Evolutionary conservation across 2,888 invertebrate species (phyloP).

Genomic region (Anodontia alba): DNA sequence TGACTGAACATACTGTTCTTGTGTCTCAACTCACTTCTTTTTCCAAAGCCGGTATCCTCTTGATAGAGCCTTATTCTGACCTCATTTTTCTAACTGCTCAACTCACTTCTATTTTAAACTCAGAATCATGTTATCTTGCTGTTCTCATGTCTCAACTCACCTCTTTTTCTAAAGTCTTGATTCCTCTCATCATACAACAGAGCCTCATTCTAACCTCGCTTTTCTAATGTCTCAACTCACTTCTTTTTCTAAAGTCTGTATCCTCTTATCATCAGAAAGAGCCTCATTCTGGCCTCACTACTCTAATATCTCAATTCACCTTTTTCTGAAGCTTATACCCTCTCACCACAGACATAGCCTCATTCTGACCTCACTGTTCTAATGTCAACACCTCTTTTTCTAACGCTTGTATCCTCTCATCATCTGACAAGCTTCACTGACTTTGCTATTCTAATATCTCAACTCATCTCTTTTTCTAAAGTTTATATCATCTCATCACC

Average conservation of each 20-base stretch:
- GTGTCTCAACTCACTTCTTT: constrained; percentile 68
- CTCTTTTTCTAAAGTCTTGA: constrained; percentile 77
- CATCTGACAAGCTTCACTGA: constrained; percentile 76
- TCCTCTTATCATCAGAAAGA: constrained; percentile 79
- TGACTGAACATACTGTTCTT: neutral
- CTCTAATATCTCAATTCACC: constrained; percentile 86
- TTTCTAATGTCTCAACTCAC: constrained; percentile 86
- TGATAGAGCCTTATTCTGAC: constrained; percentile 78
- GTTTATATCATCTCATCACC: constrained; percentile 80
- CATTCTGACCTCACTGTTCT: constrained; percentile 85
- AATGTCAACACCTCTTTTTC: constrained; percentile 86
- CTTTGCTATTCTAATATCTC: constrained; percentile 86
- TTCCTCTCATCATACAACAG: constrained; percentile 80
- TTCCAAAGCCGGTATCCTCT: constrained; percentile 76
- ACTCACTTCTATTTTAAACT: constrained; percentile 77
- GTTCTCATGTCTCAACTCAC: constrained; percentile 87
- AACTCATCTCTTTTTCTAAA: constrained; percentile 74
- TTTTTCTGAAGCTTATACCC: constrained; percentile 73
- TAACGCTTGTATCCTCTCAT: constrained; percentile 77
- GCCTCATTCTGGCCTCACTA: constrained; percentile 83
- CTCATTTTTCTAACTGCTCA: constrained; percentile 86
- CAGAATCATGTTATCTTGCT: constrained; percentile 80
- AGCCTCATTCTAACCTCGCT: constrained; percentile 80
- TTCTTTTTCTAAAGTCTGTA: constrained; percentile 76
- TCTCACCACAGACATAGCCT: constrained; percentile 79